phyloP scores from a whole-genome alignment of 2,888 invertebrate genomes.

The Noctua pronuba region DNA sequence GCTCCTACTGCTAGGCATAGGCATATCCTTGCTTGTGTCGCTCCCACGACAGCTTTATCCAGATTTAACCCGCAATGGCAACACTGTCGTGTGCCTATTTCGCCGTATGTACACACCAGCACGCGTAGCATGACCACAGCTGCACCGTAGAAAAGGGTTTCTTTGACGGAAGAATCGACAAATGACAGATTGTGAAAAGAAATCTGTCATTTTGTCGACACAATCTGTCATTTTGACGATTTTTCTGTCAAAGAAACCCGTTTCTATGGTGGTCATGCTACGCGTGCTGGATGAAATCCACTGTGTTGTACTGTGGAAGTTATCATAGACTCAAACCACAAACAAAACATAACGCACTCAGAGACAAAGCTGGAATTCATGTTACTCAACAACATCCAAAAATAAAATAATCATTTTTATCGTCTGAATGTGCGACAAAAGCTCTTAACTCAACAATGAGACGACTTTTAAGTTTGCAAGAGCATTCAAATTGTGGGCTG shows the following conservation, averaged over 20 bases:
- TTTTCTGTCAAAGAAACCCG: too few relatives aligned
- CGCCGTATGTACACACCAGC: background rate
- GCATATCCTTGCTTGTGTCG: background rate
- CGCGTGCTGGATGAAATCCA: background rate
- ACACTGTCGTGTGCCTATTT: background rate
- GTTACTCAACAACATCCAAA: conserved; percentile 1
- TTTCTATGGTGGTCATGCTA: too few relatives aligned
- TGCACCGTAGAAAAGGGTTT: too few relatives aligned
- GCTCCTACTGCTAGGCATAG: background rate
- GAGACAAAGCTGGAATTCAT: background rate
- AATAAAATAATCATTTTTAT: conserved; percentile 11
- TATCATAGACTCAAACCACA: background rate
- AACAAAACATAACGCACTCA: background rate
- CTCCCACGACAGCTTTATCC: background rate
- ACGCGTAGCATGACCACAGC: too few relatives aligned
- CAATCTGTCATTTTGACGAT: too few relatives aligned
- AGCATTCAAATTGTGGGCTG: conserved; percentile 49
- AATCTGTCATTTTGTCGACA: too few relatives aligned
- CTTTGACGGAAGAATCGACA: too few relatives aligned
- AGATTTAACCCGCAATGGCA: background rate
- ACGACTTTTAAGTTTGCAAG: conserved; percentile 42
- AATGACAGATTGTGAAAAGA: too few relatives aligned
- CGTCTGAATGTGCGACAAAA: conserved; percentile 16
- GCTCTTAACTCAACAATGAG: conserved; percentile 25
- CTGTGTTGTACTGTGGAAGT: background rate